Conservation (phyloP, 2,888 invertebrate species). For the Drosophila ochracea region DNA sequence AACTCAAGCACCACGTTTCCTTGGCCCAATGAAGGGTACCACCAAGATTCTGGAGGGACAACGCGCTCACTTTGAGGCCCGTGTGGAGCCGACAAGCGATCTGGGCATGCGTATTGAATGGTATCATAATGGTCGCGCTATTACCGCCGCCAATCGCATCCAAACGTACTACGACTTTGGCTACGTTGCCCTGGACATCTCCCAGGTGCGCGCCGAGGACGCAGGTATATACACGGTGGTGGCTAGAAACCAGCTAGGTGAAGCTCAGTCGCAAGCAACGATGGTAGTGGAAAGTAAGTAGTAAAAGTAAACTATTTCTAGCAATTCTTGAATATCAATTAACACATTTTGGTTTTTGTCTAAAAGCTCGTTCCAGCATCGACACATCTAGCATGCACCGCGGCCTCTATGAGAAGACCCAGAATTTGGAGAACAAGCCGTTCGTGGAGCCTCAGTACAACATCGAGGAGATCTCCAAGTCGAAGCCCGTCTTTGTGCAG, state of each 20-base stretch:
- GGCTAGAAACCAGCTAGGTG: slow-evolving; percentile 95
- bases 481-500: slow-evolving; percentile 97
- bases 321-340: neutral
- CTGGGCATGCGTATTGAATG: slow-evolving; percentile 97
- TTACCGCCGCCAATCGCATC: slow-evolving; percentile 95
- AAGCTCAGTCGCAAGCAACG: slow-evolving; percentile 92
- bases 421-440: slow-evolving; percentile 93
- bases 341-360: slow-evolving; percentile 4
- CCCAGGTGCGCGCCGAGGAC: slow-evolving; percentile 96
- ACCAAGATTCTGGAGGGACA: slow-evolving; percentile 97
- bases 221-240: slow-evolving; percentile 97
- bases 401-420: slow-evolving; percentile 93
- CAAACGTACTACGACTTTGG: slow-evolving; percentile 98
- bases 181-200: slow-evolving; percentile 97
- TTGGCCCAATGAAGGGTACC: slow-evolving; percentile 96
- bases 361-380: slow-evolving; percentile 93
- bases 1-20: slow-evolving; percentile 93
- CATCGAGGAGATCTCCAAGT: slow-evolving; percentile 96
- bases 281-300: slow-evolving; percentile 96
- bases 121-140: slow-evolving; percentile 97
- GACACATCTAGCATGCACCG: slow-evolving; percentile 96
- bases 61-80: slow-evolving; percentile 96
- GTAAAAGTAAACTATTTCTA: neutral
- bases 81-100: slow-evolving; percentile 98
- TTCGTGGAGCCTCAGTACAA: slow-evolving; percentile 95